Conservation (phyloP, 2,888 invertebrate species). For the Vanessa cardui region DNA sequence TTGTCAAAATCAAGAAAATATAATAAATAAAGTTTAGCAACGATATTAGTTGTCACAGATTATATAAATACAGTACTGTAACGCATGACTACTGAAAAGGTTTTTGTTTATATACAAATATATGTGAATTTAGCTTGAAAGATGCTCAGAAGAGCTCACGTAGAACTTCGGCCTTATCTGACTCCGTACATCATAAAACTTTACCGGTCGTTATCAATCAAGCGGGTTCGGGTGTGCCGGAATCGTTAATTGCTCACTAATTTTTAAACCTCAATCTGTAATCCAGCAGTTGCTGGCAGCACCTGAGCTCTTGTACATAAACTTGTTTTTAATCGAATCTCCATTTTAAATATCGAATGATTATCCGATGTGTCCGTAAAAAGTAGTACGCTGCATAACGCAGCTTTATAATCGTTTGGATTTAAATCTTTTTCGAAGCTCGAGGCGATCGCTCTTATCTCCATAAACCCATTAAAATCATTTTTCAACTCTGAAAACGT, state of each 20-base stretch:
- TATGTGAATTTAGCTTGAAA: not conserved
- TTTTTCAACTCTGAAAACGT: not conserved
- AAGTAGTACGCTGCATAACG: not conserved
- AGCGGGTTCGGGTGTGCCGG: conserved; percentile 19
- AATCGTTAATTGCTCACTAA: conserved; percentile 37
- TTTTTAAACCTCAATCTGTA: conserved; percentile 15
- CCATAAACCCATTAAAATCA: not conserved
- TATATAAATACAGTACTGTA: no score
- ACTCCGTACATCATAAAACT: conserved; percentile 16
- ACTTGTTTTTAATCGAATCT: conserved; percentile 11
- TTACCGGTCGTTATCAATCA: conserved; percentile 33
- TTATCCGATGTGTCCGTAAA: not conserved
- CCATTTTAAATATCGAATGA: conserved; percentile 1
- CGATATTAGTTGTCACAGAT: no score
- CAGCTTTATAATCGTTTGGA: not conserved
- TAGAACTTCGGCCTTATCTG: not conserved
- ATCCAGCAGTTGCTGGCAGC: not conserved
- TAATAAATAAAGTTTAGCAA: no score
- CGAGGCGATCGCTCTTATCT: not conserved
- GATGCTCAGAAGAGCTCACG: not conserved
- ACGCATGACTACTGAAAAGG: no score
- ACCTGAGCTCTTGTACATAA: conserved; percentile 5
- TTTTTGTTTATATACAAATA: no score
- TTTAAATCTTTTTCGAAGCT: not conserved
- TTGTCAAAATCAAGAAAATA: no score